Evolutionary conservation across 2,113 vertebrate genomes (phyloP).

Genomic region (Gymnarchus niloticus): DNA sequence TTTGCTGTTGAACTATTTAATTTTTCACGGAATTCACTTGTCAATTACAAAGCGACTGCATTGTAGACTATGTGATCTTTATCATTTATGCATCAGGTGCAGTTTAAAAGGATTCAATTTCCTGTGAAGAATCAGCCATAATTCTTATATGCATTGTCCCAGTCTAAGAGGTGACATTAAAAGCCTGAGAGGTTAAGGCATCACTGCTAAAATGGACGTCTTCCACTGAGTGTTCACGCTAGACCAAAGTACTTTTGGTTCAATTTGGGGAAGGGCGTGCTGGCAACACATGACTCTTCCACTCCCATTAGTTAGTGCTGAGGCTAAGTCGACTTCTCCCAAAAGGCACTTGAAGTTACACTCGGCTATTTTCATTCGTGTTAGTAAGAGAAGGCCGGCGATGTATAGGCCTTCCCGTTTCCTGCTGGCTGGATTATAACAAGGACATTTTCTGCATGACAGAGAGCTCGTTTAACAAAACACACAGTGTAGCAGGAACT

Average conservation of each 20-base stretch:
- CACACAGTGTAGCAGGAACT: neutral
- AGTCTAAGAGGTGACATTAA: neutral
- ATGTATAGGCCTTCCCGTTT: neutral
- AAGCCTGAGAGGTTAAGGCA: neutral
- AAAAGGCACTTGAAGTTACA: neutral
- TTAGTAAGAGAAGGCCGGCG: neutral
- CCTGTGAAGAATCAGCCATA: neutral
- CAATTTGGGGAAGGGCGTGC: neutral
- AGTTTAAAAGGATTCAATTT: neutral
- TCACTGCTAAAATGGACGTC: neutral
- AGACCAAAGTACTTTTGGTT: neutral
- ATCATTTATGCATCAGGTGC: neutral
- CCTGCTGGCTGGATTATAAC: neutral
- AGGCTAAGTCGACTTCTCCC: neutral
- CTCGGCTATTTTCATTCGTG: neutral
- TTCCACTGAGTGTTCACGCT: neutral
- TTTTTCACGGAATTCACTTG: neutral
- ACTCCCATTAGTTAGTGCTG: neutral
- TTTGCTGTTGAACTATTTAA: neutral
- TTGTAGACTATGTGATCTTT: neutral
- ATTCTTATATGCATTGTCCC: too few relatives aligned
- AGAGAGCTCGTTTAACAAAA: neutral
- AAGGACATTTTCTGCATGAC: neutral
- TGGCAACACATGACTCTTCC: neutral
- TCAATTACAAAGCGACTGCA: too few relatives aligned